Evolutionary conservation across 1,140 invertebrate genomes (phyloP).

Genomic region (Parasteatoda tepidariorum): DNA sequence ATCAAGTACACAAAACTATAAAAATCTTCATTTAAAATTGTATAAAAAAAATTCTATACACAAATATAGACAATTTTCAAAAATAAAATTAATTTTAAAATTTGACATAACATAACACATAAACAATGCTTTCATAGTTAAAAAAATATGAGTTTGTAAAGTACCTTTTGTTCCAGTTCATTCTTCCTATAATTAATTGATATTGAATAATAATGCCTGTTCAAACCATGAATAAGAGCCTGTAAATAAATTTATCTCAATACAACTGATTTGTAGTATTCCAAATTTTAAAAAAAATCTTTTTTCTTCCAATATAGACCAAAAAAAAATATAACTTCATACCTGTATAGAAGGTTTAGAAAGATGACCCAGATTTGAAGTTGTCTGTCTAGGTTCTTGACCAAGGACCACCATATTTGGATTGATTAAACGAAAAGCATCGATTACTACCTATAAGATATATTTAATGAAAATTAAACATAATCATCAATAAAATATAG

Average conservation of each 20-base stretch:
- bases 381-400: constrained; percentile 98
- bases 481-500: not conserved
- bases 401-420: constrained; percentile 99
- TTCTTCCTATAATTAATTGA: constrained; percentile 99
- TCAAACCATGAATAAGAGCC: constrained; percentile 98
- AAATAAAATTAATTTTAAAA: not conserved
- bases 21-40: too few species aligned
- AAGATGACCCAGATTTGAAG: constrained; percentile 97
- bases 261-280: not conserved
- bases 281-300: too few species aligned
- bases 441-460: constrained; percentile 84
- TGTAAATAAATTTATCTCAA: constrained; percentile 67
- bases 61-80: not conserved
- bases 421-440: constrained; percentile 96
- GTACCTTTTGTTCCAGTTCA: constrained; percentile 92
- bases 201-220: constrained; percentile 99
- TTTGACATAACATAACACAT: not conserved
- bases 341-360: constrained; percentile 98
- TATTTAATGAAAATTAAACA: not conserved
- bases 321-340: not conserved
- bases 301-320: not conserved
- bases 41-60: not conserved
- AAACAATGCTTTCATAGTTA: too few species aligned
- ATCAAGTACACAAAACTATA: too few species aligned
- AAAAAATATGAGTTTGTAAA: not conserved